Conservation (phyloP, 2,113 vertebrate genomes). For the Australoheros scitulus region DNA sequence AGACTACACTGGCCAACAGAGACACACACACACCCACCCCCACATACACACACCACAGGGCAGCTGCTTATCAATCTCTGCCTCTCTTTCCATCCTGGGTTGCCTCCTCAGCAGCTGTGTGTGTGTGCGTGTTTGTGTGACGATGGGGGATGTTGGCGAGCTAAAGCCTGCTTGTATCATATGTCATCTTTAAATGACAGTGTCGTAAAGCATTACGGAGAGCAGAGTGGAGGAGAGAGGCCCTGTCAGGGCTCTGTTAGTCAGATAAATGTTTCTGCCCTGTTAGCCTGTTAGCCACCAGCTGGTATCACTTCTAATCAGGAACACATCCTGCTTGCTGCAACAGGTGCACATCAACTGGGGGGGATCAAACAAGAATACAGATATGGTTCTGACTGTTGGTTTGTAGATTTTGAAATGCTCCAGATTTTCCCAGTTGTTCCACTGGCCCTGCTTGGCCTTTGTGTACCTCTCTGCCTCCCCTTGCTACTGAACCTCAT, state of each 20-base stretch:
- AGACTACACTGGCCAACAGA: conserved; percentile 6
- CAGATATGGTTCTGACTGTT: not conserved
- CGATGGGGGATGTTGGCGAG: conserved; percentile 48
- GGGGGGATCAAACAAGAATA: not conserved
- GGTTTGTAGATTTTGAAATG: not conserved
- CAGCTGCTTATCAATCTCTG: conserved; percentile 56
- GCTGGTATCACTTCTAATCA: conserved; percentile 64
- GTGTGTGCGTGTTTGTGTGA: conserved; percentile 24
- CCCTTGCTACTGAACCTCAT: not conserved
- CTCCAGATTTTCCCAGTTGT: not conserved
- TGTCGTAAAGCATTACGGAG: conserved; percentile 69
- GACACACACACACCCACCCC: not conserved
- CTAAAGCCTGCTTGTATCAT: conserved; percentile 51
- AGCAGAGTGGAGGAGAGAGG: conserved; percentile 59
- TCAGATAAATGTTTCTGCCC: conserved; percentile 68
- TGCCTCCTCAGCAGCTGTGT: conserved; percentile 50
- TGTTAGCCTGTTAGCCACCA: conserved; percentile 60
- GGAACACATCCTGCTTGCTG: conserved; percentile 44
- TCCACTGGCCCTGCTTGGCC: not conserved
- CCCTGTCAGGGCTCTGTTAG: conserved; percentile 70
- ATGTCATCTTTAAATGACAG: conserved; percentile 79
- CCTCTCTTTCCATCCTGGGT: conserved; percentile 1
- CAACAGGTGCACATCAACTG: conserved; percentile 57
- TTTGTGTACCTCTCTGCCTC: not conserved
- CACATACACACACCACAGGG: not conserved